These are phyloP conservation scores for Sarcophaga bullata DNA, from an alignment of 1,140 invertebrate species.

Conservation along the genomic window DNA sequence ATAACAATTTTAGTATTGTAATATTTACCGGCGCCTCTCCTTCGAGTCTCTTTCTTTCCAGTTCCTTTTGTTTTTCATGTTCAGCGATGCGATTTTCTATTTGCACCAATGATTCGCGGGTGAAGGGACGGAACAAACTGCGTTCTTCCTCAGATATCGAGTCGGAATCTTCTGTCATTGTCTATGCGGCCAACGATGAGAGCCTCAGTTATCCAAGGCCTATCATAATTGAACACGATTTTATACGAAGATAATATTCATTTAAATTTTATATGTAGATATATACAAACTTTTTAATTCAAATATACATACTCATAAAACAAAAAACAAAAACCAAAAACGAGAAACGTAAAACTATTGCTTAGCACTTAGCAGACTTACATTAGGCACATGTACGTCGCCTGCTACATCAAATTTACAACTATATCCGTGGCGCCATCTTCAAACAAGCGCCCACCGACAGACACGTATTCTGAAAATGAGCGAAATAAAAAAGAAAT, in stretches of 20 bases:
- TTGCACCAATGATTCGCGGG: slow-evolving; percentile 92
- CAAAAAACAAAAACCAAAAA: slow-evolving; percentile 11
- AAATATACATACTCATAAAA: background rate
- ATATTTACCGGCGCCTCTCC: slow-evolving; percentile 80
- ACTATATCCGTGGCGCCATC: slow-evolving; percentile 67
- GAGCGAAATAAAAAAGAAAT: slow-evolving; percentile 32
- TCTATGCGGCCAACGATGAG: slow-evolving; percentile 69
- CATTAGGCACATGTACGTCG: slow-evolving; percentile 67
- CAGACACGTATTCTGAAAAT: slow-evolving; percentile 62
- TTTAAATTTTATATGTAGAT: background rate
- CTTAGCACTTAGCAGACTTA: slow-evolving; percentile 50
- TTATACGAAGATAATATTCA: slow-evolving; percentile 35
- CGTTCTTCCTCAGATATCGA: slow-evolving; percentile 92
- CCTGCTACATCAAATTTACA: slow-evolving; percentile 65
- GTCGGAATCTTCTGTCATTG: slow-evolving; percentile 90
- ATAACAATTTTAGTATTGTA: slow-evolving; percentile 32
- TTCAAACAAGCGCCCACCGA: slow-evolving; percentile 64
- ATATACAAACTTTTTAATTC: slow-evolving; percentile 4
- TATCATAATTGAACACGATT: slow-evolving; percentile 47
- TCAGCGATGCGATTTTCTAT: slow-evolving; percentile 95
- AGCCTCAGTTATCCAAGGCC: slow-evolving; percentile 67
- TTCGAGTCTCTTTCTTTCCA: slow-evolving; percentile 95
- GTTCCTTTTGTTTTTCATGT: slow-evolving; percentile 93
- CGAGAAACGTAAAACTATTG: background rate
- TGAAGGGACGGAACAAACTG: slow-evolving; percentile 97